phyloP scores from a whole-genome alignment of 2,888 invertebrate species.

The Lithophane leautieri region DNA sequence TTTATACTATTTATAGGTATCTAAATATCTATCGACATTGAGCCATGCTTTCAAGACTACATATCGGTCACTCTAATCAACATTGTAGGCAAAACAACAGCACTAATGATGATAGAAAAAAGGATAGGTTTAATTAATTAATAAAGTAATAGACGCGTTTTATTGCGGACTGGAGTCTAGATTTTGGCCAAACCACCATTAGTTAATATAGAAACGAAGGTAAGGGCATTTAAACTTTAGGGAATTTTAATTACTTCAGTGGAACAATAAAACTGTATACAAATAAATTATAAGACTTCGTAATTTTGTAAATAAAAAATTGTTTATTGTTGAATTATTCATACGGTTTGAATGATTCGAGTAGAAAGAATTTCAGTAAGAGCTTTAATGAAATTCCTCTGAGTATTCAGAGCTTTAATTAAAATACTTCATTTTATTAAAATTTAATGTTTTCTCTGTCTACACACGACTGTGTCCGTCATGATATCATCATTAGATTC shows the following conservation, averaged over 20 bases:
- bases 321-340: not conserved
- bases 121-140: constrained; percentile 5
- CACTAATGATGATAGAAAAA: not conserved
- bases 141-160: not conserved
- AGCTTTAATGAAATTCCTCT: constrained; percentile 42
- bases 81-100: constrained; percentile 2
- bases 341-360: not conserved
- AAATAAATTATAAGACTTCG: not conserved
- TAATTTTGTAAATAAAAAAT: not conserved
- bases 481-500: not conserved
- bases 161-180: constrained; percentile 16
- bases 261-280: not conserved
- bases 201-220: not conserved
- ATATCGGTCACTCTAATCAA: not conserved
- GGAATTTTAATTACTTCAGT: not conserved
- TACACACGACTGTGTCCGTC: not conserved
- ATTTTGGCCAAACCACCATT: not conserved
- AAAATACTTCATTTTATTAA: constrained; percentile 7
- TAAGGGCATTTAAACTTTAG: not conserved
- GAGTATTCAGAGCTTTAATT: constrained; percentile 16
- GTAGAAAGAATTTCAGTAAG: constrained; percentile 3
- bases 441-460: not conserved
- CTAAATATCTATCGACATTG: not conserved
- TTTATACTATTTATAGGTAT: not conserved
- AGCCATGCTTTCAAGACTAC: not conserved